phyloP scores from a whole-genome alignment of 2,113 vertebrate species.

The Stegastes partitus region DNA sequence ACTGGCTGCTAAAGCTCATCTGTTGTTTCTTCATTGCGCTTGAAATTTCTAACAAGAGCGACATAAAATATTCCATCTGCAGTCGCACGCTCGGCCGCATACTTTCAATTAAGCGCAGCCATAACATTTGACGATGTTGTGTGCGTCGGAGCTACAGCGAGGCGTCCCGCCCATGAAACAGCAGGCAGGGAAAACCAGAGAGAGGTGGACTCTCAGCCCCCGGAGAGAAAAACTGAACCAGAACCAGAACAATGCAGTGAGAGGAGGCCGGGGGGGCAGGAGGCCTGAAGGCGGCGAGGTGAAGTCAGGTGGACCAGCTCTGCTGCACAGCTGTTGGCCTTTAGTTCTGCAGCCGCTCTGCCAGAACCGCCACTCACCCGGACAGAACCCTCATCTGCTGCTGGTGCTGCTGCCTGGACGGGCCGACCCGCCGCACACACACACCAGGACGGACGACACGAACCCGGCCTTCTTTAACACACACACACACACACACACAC shows the following conservation, averaged over 20 bases:
- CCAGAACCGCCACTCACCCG: slow-evolving; percentile 80
- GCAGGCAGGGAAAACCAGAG: slow-evolving; percentile 31
- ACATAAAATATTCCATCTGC: slow-evolving; percentile 67
- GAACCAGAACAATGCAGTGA: neutral
- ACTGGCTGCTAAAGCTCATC: slow-evolving; percentile 50
- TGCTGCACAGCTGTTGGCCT: slow-evolving; percentile 82
- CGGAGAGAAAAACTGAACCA: neutral
- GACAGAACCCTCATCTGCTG: slow-evolving; percentile 77
- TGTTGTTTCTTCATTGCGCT: slow-evolving; percentile 63
- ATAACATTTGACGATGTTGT: slow-evolving; percentile 74
- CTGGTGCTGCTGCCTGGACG: slow-evolving; percentile 73
- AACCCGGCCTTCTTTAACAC: neutral
- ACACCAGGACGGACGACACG: slow-evolving; percentile 31
- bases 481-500: slow-evolving; percentile 3
- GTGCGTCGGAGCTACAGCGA: slow-evolving; percentile 42
- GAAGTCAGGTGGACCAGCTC: neutral
- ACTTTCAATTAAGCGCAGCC: slow-evolving; percentile 68
- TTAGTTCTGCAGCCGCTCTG: slow-evolving; percentile 82
- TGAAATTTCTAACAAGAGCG: slow-evolving; percentile 66
- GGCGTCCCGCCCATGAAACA: slow-evolving; percentile 63
- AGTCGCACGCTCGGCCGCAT: slow-evolving; percentile 52
- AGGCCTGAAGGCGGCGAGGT: too few species aligned
- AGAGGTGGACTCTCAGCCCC: neutral
- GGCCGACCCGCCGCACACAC: slow-evolving; percentile 57
- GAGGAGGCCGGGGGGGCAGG: too few species aligned